Percentiles rank a stretch among this genome's conserved stretches.
Evolutionary conservation across 1,140 invertebrate species (phyloP).

Genomic region (Tetragonula clypearis): DNA sequence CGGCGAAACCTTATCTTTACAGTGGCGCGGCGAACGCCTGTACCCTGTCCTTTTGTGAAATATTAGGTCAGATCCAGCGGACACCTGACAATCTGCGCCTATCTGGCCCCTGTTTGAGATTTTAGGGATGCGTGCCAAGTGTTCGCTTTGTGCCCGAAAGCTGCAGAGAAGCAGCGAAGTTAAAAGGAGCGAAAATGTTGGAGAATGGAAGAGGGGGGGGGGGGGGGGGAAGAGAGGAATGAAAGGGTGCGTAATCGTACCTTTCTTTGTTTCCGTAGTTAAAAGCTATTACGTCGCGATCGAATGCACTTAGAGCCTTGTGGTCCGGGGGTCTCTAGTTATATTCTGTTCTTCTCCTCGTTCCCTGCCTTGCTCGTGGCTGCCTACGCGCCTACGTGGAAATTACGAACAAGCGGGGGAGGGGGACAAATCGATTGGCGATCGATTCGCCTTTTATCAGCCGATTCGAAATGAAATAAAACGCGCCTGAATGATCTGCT

Average conservation of each 20-base stretch:
- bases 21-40: not conserved
- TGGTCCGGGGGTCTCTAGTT: not conserved
- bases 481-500: no score
- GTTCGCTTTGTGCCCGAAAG: constrained; percentile 45
- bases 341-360: constrained; percentile 37
- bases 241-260: constrained; percentile 44
- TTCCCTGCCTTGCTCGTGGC: not conserved
- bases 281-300: constrained; percentile 53
- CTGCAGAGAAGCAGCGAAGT: constrained; percentile 14
- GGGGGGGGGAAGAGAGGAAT: constrained; percentile 18
- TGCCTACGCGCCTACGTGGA: not conserved
- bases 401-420: constrained; percentile 36
- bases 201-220: not conserved
- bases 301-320: constrained; percentile 47
- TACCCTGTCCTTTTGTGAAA: constrained; percentile 10
- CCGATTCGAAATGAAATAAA: no score
- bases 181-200: constrained; percentile 38
- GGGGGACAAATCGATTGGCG: constrained; percentile 28
- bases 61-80: constrained; percentile 38
- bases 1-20: not conserved
- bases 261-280: constrained; percentile 55
- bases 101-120: constrained; percentile 33
- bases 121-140: constrained; percentile 55
- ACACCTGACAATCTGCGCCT: constrained; percentile 41
- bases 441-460: not conserved